Evolutionary conservation across 2,797 vertebrate species (phyloP).

Genomic region (Pangasius macronema): DNA sequence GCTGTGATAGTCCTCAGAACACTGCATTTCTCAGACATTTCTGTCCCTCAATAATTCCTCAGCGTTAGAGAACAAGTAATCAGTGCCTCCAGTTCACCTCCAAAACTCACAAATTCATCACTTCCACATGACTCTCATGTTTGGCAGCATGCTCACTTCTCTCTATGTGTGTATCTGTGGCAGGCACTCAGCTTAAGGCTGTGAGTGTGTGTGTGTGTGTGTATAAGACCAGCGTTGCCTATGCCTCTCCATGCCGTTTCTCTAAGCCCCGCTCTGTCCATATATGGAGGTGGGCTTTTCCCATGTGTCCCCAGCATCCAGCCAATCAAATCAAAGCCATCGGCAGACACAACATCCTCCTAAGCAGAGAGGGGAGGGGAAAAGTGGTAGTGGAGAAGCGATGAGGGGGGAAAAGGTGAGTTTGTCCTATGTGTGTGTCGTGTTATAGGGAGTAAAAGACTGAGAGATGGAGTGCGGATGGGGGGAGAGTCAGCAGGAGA

Average conservation of each 20-base stretch:
- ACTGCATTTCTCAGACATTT: constrained; percentile 88
- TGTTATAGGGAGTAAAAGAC: constrained; percentile 19
- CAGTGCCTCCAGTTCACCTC: neutral
- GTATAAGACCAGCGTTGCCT: constrained; percentile 56
- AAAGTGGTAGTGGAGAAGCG: neutral
- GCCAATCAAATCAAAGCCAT: constrained; percentile 79
- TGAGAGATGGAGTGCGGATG: constrained; percentile 6
- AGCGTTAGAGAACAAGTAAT: constrained; percentile 26
- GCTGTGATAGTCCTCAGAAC: constrained; percentile 82
- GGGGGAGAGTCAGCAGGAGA: constrained; percentile 12
- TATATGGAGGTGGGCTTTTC: constrained; percentile 70
- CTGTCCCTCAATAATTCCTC: constrained; percentile 41
- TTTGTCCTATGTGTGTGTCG: constrained; percentile 4
- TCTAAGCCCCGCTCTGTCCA: constrained; percentile 71
- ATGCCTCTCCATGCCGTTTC: constrained; percentile 61
- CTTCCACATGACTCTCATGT: constrained; percentile 22
- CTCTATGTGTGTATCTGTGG: constrained; percentile 33
- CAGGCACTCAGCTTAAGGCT: constrained; percentile 15
- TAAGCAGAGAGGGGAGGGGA: constrained; percentile 19
- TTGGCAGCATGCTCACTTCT: constrained; percentile 31
- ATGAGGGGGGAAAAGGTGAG: neutral
- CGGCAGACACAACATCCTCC: constrained; percentile 67
- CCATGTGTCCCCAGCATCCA: constrained; percentile 80
- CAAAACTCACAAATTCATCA: constrained; percentile 29
- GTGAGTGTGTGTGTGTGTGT: constrained; percentile 34